Base-by-base conservation (phyloP, 2,113 vertebrate genomes). In the Cettia cetti region DNA sequence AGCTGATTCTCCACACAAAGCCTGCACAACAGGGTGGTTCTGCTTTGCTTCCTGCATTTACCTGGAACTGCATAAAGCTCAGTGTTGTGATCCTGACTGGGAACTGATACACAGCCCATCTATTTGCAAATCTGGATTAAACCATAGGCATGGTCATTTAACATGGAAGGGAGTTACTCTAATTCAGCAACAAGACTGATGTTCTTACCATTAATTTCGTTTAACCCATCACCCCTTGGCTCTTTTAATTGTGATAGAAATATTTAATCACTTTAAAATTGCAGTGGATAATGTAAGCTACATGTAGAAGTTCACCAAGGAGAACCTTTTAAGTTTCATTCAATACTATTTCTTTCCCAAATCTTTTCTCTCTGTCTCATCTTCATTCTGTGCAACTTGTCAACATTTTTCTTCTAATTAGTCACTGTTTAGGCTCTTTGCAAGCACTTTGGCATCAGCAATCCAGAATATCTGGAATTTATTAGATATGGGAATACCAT, bases 401-500 rank as follows among this genome's bases (percentile, higher is more conserved):
- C 81, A 77, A 89, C 86, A 79, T 72, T 69, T 80, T 90, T 82
- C 30, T 95, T 85, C 69, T 82, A 91, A 92, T 54, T 89, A 95
- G 37, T 75, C 94, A 74, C 71, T 76, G 90, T 80, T 87, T 95
- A 85, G 33, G 91, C 80, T 82, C 69, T 91, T 82, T 65, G 81
- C 39, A 92, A 91, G 74, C 87, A 82, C 52, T 87, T 70, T 87
- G 50, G 70, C 59, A 77, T 54, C 84, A 71, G 81, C 92, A 95
- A 96, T 78, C 69, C 76, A 61, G 86, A 89, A 52, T 92, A 97
- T 95, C 71, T 96, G 86, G 54, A 65, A 79, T 95, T 96, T 94
- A 94, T 96, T 97, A 97, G 69, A 76, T 64, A 57, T 63, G 61
- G 70, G 60, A 85, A 87, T 85, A 92, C 69, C 64, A 90, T 53